Conservation (phyloP, 2,113 vertebrate genomes). For the Triplophysa tibetana region DNA sequence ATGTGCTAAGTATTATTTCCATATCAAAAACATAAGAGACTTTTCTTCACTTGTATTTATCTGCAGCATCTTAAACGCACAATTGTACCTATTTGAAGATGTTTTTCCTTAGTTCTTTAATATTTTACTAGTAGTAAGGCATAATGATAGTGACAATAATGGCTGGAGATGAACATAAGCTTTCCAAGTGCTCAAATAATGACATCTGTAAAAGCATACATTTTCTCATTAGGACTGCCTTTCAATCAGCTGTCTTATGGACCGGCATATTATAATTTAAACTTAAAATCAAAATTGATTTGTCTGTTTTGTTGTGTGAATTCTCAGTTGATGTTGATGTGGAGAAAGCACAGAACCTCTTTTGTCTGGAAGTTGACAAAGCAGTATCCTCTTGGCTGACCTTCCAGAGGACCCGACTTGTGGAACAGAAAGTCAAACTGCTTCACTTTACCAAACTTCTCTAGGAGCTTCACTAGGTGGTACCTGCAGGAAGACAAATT, state of each 20-base stretch:
- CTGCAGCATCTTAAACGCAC: neutral
- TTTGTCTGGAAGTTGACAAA: slow-evolving; percentile 99
- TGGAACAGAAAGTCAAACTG: slow-evolving; percentile 99
- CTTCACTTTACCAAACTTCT: slow-evolving; percentile 96
- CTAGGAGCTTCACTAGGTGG: slow-evolving; percentile 93
- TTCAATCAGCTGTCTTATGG: slow-evolving; percentile 1
- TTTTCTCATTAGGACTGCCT: slow-evolving; percentile 65
- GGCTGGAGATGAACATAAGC: slow-evolving; percentile 48
- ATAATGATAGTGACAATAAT: slow-evolving; percentile 55
- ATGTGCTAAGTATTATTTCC: no score
- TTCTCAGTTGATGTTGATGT: neutral
- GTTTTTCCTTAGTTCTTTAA: no score
- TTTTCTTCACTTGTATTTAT: no score
- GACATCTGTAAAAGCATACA: slow-evolving; percentile 63
- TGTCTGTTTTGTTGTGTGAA: neutral
- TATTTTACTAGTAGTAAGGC: slow-evolving; percentile 49
- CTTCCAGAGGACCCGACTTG: slow-evolving; percentile 94
- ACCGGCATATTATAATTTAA: neutral
- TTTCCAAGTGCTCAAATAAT: slow-evolving; percentile 16
- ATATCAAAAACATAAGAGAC: no score
- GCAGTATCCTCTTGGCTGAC: slow-evolving; percentile 95
- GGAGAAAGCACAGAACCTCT: slow-evolving; percentile 71
- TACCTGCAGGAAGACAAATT: slow-evolving; percentile 71
- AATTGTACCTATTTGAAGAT: no score
- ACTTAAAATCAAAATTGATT: neutral